Base-by-base conservation (phyloP, 2,888 invertebrate genomes). In the Pemphredon lugubris region DNA sequence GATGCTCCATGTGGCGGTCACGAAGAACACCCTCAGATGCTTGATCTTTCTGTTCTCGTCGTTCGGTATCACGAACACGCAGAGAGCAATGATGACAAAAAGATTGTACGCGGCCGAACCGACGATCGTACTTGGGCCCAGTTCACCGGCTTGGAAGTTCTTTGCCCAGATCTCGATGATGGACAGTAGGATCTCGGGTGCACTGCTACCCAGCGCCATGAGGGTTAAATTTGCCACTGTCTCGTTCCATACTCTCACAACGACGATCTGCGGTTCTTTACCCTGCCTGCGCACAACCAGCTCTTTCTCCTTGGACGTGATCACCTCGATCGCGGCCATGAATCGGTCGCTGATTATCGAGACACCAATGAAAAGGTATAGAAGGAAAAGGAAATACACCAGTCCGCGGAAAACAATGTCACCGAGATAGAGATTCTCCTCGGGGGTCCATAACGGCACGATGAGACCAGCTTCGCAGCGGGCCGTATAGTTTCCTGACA, bases 281-380 rank as follows among this genome's bases (percentile, higher is more conserved):
- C 96, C 96, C 75, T 96, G 94, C 77, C 96, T 95, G 86, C 96
- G 96, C 68, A 99, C 95, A 84, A 95, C 94, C 85, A 99, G 95
- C 90, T 98, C 97, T 84, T 97, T 96, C 90, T 99, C 99, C 89
- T 98, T 95, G 0, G 98, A 98, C 55, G 99, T 99, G 90, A 99
- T 99, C 80, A 98, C 98, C 92, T 99, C 99, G 89, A 99, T 99
- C 84, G 98, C 96, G 40, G 98, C 97, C 99, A 99, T 99, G 91
- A 99, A 99, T 67, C 98, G 94, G 90, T 99, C 99, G 81, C 99
- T 98, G 78, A 99, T 96, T 90, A 99, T 98, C 82, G 99, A 98
- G 45, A 99, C 98, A 61, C 99, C 99, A 88, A 99, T 96, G 92
- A 99, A 99, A 89, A 99, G 93, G 90, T 98, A 99, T 84, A 96